Evolutionary conservation across 2,797 vertebrate genomes (phyloP), one percentile per base, ranked within the genome.

Genomic region (Sparidentex hasta): DNA sequence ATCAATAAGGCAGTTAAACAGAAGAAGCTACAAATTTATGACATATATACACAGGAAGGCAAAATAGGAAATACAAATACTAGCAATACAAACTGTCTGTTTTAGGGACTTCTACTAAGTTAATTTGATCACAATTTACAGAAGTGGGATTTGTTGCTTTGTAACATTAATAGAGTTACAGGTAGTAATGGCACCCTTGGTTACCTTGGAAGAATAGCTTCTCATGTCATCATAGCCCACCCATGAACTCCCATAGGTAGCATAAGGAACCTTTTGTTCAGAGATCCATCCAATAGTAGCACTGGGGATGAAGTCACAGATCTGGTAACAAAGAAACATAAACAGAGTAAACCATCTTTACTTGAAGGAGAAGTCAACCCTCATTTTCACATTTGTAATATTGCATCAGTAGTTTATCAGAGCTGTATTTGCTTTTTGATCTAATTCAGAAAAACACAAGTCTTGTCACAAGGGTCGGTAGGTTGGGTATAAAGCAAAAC

Each of bases 261-360:
- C 92, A 20, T 92, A 96, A 17, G 95, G 95, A 56, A 96, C 95
- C 1, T 77, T 33, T 83, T 96, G 95, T 3, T 95, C 92, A 25
- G 70, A 0, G 62, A 95, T 94, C 95, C 95, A 95, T 13, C 18
- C 20, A 4, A 76, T 3, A 0, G 11, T 71, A 25, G 87, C 87
- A n/a, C 68, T 52, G 16, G 65, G 0, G 72, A 23, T 44, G 80
- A 94, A 95, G 11, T 70, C 63, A 83, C 95, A 96, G 55, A 94
- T 57, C 95, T 96, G 70, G 25, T 9, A 51, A 27, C 17, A 82
- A 16, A 83, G 5, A 65, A 65, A 59, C 43, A 44, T 0, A 55
- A 23, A 46, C 16, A 75, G 46, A 61, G 20, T 44, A 14, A 46
- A 38, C 38, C 38, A 38, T 38, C 38, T 38, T 38, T 38, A 38